phyloP scores from a whole-genome alignment of 1,140 invertebrate genomes.

The Tetramorium simillimum region DNA sequence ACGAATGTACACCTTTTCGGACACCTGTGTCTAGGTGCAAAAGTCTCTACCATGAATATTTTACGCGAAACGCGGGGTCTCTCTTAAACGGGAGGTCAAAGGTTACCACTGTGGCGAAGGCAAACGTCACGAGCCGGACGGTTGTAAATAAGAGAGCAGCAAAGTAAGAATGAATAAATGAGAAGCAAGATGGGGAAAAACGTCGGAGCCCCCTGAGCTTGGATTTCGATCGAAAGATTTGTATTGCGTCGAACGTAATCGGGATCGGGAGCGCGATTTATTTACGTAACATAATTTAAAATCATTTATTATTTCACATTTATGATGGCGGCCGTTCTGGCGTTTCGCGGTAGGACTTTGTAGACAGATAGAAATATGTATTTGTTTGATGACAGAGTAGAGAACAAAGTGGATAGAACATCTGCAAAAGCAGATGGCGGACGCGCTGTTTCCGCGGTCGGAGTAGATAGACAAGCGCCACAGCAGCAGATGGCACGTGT shows the following conservation, averaged over 20 bases:
- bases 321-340: neutral
- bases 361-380: constrained; percentile 43
- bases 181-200: constrained; percentile 14
- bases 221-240: constrained; percentile 47
- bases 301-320: constrained; percentile 55
- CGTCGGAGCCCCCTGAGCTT: constrained; percentile 23
- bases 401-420: constrained; percentile 61
- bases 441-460: constrained; percentile 46
- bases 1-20: constrained; percentile 48
- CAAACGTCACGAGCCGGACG: neutral
- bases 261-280: constrained; percentile 33
- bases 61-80: neutral
- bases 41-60: constrained; percentile 47
- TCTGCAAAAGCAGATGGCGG: constrained; percentile 73
- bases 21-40: constrained; percentile 37
- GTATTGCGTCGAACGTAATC: neutral
- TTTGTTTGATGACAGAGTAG: constrained; percentile 39
- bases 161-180: constrained; percentile 36
- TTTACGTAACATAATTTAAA: neutral
- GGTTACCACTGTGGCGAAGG: neutral
- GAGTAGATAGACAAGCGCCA: constrained; percentile 29
- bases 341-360: constrained; percentile 27
- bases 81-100: constrained; percentile 42
- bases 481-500: constrained; percentile 65
- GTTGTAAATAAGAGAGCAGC: constrained; percentile 30